phyloP scores from a whole-genome alignment of 2,797 vertebrate species.

The Ataeniobius toweri region DNA sequence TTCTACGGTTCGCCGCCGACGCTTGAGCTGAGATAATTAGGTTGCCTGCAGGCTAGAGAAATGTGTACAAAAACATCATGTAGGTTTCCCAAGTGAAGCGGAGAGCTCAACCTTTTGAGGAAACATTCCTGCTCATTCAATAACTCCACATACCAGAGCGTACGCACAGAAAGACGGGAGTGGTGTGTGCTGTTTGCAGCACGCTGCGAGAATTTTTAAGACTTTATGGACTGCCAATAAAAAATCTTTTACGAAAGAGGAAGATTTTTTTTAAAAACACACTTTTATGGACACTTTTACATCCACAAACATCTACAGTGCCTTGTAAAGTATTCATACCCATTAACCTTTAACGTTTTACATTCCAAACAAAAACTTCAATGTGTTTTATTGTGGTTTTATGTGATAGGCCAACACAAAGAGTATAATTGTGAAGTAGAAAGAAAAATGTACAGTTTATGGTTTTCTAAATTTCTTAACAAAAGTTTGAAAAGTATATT shows the following conservation, averaged over 20 bases:
- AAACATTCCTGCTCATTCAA: constrained; percentile 74
- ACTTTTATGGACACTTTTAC: not conserved
- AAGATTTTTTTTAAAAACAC: too few relatives aligned
- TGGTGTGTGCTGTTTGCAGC: constrained; percentile 51
- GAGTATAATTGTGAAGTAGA: not conserved
- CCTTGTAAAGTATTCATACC: not conserved
- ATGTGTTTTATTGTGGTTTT: not conserved
- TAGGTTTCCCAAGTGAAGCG: constrained; percentile 73
- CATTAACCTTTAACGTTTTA: not conserved
- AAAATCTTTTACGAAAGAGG: not conserved
- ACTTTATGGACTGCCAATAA: not conserved
- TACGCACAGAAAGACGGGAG: constrained; percentile 62
- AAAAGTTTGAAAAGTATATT: not conserved
- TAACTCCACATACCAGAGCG: constrained; percentile 64
- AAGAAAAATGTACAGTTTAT: not conserved
- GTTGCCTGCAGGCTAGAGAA: constrained; percentile 73
- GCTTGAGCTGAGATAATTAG: constrained; percentile 75
- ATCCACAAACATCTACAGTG: not conserved
- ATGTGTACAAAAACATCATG: constrained; percentile 80
- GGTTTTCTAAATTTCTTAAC: not conserved
- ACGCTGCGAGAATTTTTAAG: constrained; percentile 54
- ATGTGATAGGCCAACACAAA: not conserved
- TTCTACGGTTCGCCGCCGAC: constrained; percentile 65
- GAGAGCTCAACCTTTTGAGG: constrained; percentile 74
- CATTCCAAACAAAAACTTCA: not conserved